phyloP scores from a whole-genome alignment of 1,140 invertebrate species.

The Brachionus calyciflorus region DNA sequence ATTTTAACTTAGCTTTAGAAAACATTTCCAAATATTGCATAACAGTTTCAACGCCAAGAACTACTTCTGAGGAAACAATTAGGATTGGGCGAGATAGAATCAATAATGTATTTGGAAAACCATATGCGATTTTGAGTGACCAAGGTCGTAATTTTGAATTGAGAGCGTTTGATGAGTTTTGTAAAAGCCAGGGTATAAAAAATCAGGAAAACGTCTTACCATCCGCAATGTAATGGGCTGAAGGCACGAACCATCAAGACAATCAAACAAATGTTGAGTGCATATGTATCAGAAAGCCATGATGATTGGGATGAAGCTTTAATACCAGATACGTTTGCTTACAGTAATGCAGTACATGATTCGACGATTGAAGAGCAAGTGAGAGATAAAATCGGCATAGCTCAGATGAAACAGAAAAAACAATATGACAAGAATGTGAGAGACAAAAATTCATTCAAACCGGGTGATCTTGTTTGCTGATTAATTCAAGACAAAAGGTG shows the following conservation, averaged over 20 bases:
- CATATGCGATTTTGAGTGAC: too few species aligned
- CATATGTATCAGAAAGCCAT: neutral
- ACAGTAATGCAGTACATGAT: neutral
- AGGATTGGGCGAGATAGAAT: neutral
- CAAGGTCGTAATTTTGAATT: slow-evolving; percentile 2
- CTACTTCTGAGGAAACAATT: neutral
- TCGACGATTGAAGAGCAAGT: neutral
- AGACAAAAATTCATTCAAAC: neutral
- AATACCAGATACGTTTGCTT: neutral
- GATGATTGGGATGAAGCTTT: slow-evolving; percentile 32
- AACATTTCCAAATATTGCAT: slow-evolving; percentile 54
- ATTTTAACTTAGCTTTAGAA: slow-evolving; percentile 51
- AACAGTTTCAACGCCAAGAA: slow-evolving; percentile 49
- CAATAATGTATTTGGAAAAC: neutral
- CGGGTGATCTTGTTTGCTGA: neutral
- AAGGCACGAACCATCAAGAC: slow-evolving; percentile 53
- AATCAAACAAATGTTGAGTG: slow-evolving; percentile 45
- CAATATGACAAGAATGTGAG: neutral
- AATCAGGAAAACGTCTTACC: slow-evolving; percentile 51
- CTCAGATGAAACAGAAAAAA: neutral
- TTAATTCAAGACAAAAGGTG: neutral
- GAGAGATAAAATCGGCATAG: neutral
- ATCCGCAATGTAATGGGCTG: slow-evolving; percentile 53
- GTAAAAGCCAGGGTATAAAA: slow-evolving; percentile 4
- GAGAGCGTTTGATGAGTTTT: slow-evolving; percentile 29